These are phyloP conservation scores for Leucophenga maculata DNA, from an alignment of 2,888 invertebrate genomes.

Conservation along the genomic window DNA sequence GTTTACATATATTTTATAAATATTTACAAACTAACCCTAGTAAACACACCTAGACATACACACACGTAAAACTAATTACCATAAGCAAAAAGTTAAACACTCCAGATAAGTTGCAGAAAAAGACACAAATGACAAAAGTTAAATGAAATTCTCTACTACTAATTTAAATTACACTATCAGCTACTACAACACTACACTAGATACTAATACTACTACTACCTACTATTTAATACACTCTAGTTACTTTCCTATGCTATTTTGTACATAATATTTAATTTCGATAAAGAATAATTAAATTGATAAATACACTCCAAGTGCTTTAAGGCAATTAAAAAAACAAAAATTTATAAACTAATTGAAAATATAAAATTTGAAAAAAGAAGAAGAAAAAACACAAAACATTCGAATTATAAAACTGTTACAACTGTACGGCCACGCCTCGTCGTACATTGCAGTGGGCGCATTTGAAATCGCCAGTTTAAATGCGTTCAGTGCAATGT, in stretches of 20 bases:
- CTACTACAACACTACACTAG: constrained; percentile 11
- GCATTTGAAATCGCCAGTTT: constrained; percentile 71
- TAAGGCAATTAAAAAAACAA: constrained; percentile 55
- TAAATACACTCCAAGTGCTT: constrained; percentile 65
- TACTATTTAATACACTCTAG: constrained; percentile 41
- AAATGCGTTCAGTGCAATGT: constrained; percentile 40
- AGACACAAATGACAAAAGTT: neutral
- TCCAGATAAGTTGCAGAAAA: neutral
- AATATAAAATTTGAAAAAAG: constrained; percentile 36
- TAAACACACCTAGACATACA: neutral
- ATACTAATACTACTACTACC: constrained; percentile 53
- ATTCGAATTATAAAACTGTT: constrained; percentile 56
- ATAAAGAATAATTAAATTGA: constrained; percentile 48
- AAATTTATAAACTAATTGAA: constrained; percentile 31
- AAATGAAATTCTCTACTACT: neutral
- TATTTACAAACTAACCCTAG: constrained; percentile 30
- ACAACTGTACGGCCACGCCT: neutral
- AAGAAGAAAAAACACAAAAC: constrained; percentile 46
- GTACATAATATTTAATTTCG: constrained; percentile 55
- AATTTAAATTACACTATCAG: neutral
- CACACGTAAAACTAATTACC: constrained; percentile 5
- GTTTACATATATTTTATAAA: constrained; percentile 28
- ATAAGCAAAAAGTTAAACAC: neutral
- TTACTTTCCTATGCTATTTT: constrained; percentile 48
- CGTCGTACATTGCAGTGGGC: constrained; percentile 27